These are phyloP conservation scores for Pachyuromys duprasi DNA, from an alignment of 2,797 vertebrate genomes.

Conservation along the genomic window DNA sequence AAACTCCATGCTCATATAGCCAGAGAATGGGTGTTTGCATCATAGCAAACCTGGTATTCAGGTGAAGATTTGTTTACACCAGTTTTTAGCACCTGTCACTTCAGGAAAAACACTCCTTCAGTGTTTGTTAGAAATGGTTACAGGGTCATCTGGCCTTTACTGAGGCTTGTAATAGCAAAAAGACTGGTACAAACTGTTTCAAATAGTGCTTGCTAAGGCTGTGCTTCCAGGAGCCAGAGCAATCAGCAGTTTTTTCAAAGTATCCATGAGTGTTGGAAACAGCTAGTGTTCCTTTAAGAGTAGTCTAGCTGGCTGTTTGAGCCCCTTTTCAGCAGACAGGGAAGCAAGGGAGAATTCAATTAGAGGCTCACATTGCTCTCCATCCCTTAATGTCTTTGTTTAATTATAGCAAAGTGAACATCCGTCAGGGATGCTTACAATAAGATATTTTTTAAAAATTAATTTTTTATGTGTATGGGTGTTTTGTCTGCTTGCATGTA, in stretches of 20 bases:
- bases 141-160: not conserved
- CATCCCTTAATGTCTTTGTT: not conserved
- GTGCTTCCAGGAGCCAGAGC: not conserved
- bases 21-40: not conserved
- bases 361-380: not conserved
- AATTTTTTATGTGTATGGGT: not conserved
- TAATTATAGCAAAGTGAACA: not conserved
- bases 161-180: not conserved
- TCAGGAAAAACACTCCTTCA: not conserved
- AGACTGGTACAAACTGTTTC: not conserved
- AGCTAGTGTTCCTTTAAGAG: not conserved
- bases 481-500: not conserved
- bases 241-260: not conserved
- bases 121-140: not conserved
- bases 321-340: not conserved
- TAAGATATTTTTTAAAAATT: not conserved
- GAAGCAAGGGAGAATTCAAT: not conserved
- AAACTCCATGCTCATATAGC: not conserved
- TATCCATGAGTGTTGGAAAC: conserved; percentile 8
- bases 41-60: not conserved
- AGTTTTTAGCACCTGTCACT: not conserved
- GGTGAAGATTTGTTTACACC: not conserved
- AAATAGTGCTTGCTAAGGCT: not conserved
- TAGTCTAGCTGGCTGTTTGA: not conserved
- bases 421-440: not conserved